Percentiles rank a stretch among this genome's conserved stretches.
phyloP scores from a whole-genome alignment of 2,888 invertebrate species.

The Drosophila kuntzei region DNA sequence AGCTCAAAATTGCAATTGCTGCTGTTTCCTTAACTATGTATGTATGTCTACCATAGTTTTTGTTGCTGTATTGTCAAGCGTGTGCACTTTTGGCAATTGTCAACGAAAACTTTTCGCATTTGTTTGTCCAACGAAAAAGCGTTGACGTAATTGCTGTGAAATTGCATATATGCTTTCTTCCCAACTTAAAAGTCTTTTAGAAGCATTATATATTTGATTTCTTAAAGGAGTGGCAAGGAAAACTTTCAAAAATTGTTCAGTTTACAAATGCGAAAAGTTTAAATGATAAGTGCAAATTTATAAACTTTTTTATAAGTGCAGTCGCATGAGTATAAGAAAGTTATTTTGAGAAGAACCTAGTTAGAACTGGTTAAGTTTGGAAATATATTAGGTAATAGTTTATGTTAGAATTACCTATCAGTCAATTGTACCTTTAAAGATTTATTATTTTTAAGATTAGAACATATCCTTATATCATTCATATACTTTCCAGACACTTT shows the following conservation, averaged over 20 bases:
- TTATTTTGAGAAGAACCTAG: too few species aligned
- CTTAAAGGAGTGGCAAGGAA: background rate
- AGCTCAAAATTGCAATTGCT: conserved; percentile 62
- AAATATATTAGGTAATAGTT: background rate
- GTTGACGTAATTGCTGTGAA: conserved; percentile 77
- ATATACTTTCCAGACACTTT: too few species aligned
- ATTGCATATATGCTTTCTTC: conserved; percentile 56
- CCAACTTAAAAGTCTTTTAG: conserved; percentile 31
- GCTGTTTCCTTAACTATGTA: conserved; percentile 33
- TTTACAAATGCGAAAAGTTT: conserved; percentile 27
- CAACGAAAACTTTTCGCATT: conserved; percentile 71
- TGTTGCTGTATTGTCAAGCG: background rate
- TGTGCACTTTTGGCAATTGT: conserved; percentile 72
- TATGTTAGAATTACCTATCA: background rate
- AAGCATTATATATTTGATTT: conserved; percentile 22
- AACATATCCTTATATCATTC: too few species aligned
- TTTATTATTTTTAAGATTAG: too few species aligned
- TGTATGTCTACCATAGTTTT: conserved; percentile 17
- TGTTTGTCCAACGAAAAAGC: conserved; percentile 49
- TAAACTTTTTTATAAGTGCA: background rate
- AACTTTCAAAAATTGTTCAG: conserved; percentile 8
- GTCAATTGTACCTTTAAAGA: too few species aligned
- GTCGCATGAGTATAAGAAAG: background rate
- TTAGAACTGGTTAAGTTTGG: too few species aligned
- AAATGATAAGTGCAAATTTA: background rate